Conservation (phyloP, 2,888 invertebrate species). For the Eilema griseolum region DNA sequence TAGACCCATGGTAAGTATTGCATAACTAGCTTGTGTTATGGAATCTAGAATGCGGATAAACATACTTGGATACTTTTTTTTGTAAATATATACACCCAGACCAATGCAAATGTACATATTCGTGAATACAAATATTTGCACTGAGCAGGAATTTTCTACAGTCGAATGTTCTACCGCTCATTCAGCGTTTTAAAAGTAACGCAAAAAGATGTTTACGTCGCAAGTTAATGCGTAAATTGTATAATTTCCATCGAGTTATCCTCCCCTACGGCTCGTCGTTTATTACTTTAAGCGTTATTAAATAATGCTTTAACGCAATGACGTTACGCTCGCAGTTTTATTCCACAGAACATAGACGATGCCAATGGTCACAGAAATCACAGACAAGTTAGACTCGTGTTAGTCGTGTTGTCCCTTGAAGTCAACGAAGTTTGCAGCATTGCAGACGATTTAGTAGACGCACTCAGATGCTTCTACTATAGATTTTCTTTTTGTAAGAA, state of each 20-base stretch:
- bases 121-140: too few species aligned
- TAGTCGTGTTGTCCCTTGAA: neutral
- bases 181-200: constrained; percentile 31
- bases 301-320: constrained; percentile 31
- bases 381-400: too few species aligned
- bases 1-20: too few species aligned
- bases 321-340: constrained; percentile 6
- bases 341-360: neutral
- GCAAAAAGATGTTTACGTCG: constrained; percentile 51
- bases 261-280: constrained; percentile 37
- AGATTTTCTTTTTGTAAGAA: too few species aligned
- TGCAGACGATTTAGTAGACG: neutral
- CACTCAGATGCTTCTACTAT: too few species aligned
- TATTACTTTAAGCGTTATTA: constrained; percentile 44
- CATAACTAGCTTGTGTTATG: too few species aligned
- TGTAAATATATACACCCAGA: too few species aligned
- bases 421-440: neutral
- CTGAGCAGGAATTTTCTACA: too few species aligned
- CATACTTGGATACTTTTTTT: too few species aligned
- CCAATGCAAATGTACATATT: too few species aligned
- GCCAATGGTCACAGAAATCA: neutral
- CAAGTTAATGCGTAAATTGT: constrained; percentile 47
- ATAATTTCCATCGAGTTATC: constrained; percentile 52
- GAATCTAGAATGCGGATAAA: too few species aligned
- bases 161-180: neutral